These are phyloP conservation scores for Megastigmus dorsalis DNA, from an alignment of 2,888 invertebrate species.

Conservation along the genomic window DNA sequence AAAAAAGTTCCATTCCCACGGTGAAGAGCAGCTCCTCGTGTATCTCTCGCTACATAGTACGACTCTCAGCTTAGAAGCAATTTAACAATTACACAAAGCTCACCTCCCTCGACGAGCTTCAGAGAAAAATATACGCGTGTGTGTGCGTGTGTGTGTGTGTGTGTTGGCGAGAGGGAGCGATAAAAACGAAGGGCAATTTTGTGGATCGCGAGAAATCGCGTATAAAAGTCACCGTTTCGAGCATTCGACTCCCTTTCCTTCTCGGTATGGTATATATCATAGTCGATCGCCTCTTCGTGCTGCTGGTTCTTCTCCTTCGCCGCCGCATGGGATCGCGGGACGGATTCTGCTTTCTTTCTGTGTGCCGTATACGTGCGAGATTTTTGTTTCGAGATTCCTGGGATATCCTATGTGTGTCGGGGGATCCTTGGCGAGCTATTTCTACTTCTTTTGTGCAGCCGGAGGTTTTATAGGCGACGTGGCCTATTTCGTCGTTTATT, in stretches of 20 bases:
- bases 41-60: too few species aligned
- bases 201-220: slow-evolving; percentile 9
- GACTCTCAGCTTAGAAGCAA: slow-evolving; percentile 8
- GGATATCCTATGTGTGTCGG: too few species aligned
- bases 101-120: neutral
- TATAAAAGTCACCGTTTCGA: slow-evolving; percentile 3
- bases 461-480: too few species aligned
- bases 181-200: neutral
- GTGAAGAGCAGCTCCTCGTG: slow-evolving; percentile 26
- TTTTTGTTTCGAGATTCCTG: slow-evolving; percentile 4
- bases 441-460: too few species aligned
- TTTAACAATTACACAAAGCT: slow-evolving; percentile 30
- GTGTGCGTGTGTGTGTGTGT: neutral
- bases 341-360: too few species aligned
- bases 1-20: slow-evolving; percentile 53
- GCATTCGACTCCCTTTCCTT: slow-evolving; percentile 13
- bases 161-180: neutral
- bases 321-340: neutral
- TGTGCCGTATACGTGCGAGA: too few species aligned
- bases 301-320: too few species aligned
- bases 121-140: neutral
- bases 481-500: too few species aligned
- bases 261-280: too few species aligned
- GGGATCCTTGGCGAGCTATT: too few species aligned
- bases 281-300: too few species aligned